Base-by-base conservation (phyloP, 1,140 invertebrate genomes). In the Daktulosphaira vitifoliae region DNA sequence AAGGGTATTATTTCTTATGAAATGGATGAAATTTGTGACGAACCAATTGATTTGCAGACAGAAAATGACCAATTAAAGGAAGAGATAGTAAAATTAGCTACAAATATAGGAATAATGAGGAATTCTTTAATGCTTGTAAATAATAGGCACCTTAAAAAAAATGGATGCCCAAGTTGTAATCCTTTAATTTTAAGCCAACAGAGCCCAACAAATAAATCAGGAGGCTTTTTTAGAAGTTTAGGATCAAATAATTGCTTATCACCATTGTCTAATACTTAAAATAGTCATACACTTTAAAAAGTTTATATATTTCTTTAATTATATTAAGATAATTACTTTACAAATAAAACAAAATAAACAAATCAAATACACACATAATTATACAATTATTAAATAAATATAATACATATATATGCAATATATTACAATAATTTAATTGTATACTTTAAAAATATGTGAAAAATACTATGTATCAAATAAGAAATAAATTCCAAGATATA, bases 121-220 rank as follows among this genome's bases (percentile, higher is more conserved):
- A 91, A 91, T 71, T 88, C 91, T 8, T 87, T 91, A 69, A 92
- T 93, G 90, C 87, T 91, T 73, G 84, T 90, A 76, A 89, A 92
- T 75, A 93, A 93, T 74, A 78, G 89, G 16, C 90, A 93, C 73
- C 74, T 92, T 65, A 88, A 89, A 70, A 87, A 88, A 46, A 87
- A 89, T 70, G 81, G 83, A 3, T 87, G 88, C 11, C 84, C 87
- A 11, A 89, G 89, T 73, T 89, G 90, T 74, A 85, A 79, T 46
- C 56, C 56, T 9, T 20, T 59, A 72, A 74, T 16, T 56, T 71
- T 62, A 73, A 74, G 66, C 74, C 78, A 68, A 77, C 70, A 71
- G 76, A 72, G 71, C 29, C 56, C 56, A 4, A 48, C 56, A n/a
- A 46, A 6, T 46, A 62, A 62, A 33, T 29, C 56, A 1, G 56